A percentile compares a stretch with the other conserved stretches of the same genome.
These are phyloP conservation scores for Metopolophium dirhodum DNA, from an alignment of 1,140 invertebrate genomes.

Conservation along the genomic window DNA sequence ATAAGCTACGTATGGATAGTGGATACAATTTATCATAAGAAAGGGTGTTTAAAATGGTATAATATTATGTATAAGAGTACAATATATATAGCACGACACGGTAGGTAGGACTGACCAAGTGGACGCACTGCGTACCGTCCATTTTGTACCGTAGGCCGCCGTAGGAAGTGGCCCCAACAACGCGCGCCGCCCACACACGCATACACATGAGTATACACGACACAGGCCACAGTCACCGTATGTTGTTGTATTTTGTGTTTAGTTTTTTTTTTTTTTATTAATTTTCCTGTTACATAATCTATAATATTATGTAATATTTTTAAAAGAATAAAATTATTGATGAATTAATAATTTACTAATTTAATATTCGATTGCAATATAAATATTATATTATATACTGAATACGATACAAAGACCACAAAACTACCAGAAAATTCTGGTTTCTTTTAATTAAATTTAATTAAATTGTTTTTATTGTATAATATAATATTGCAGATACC, in stretches of 20 bases:
- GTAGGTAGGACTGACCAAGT: neutral
- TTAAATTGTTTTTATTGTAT: too few species aligned
- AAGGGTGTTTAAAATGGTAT: neutral
- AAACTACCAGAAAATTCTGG: too few species aligned
- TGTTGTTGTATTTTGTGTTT: neutral
- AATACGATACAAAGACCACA: too few species aligned
- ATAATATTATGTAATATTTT: too few species aligned
- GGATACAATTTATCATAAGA: neutral
- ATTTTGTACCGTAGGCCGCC: slow-evolving; percentile 48
- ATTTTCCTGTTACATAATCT: neutral
- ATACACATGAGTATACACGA: neutral
- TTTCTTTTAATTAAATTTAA: too few species aligned
- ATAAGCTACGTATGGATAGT: too few species aligned
- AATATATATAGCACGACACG: neutral
- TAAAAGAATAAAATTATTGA: too few species aligned
- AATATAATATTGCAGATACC: too few species aligned
- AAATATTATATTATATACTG: too few species aligned
- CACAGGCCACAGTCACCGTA: neutral
- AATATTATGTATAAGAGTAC: neutral
- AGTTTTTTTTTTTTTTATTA: neutral
- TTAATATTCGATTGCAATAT: too few species aligned
- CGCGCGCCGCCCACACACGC: slow-evolving; percentile 43
- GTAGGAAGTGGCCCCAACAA: slow-evolving; percentile 53
- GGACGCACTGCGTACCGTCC: slow-evolving; percentile 37
- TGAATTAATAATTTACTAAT: too few species aligned